These are phyloP conservation scores for Saccostrea glomerata DNA, from an alignment of 1,140 invertebrate species.

Conservation along the genomic window DNA sequence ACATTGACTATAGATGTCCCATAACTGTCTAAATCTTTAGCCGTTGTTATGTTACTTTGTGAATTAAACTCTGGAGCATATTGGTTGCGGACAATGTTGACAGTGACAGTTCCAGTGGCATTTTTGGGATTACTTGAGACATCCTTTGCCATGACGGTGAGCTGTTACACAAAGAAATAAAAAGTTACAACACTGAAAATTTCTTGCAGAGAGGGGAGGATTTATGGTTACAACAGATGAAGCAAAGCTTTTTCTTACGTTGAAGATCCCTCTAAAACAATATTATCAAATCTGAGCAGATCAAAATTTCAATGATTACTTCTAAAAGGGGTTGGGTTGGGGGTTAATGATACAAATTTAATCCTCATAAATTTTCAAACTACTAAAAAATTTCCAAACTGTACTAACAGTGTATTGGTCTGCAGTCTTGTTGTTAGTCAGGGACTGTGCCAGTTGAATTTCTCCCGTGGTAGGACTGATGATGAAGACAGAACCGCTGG, in stretches of 20 bases:
- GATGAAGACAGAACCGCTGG: slow-evolving; percentile 50
- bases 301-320: too few species aligned
- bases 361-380: too few species aligned
- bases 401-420: slow-evolving; percentile 59
- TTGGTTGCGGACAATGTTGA: slow-evolving; percentile 85
- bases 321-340: too few species aligned
- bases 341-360: too few species aligned
- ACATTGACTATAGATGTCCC: slow-evolving; percentile 60
- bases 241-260: too few species aligned
- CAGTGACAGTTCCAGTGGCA: slow-evolving; percentile 42
- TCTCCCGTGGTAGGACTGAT: slow-evolving; percentile 60
- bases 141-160: slow-evolving; percentile 59
- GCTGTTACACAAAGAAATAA: slow-evolving; percentile 51
- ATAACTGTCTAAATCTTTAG: slow-evolving; percentile 55
- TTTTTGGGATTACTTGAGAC: slow-evolving; percentile 47
- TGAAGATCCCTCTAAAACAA: too few species aligned
- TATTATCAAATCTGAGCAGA: too few species aligned
- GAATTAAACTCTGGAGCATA: slow-evolving; percentile 55
- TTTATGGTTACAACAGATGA: too few species aligned
- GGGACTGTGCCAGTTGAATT: slow-evolving; percentile 58
- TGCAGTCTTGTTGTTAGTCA: slow-evolving; percentile 57
- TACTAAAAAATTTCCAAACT: too few species aligned
- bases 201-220: too few species aligned
- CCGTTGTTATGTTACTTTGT: slow-evolving; percentile 46
- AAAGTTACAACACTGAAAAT: neutral